Percentiles rank a stretch among this genome's conserved stretches.
phyloP scores from a whole-genome alignment of 2,888 invertebrate genomes.

The Rhabditoides inermis region DNA sequence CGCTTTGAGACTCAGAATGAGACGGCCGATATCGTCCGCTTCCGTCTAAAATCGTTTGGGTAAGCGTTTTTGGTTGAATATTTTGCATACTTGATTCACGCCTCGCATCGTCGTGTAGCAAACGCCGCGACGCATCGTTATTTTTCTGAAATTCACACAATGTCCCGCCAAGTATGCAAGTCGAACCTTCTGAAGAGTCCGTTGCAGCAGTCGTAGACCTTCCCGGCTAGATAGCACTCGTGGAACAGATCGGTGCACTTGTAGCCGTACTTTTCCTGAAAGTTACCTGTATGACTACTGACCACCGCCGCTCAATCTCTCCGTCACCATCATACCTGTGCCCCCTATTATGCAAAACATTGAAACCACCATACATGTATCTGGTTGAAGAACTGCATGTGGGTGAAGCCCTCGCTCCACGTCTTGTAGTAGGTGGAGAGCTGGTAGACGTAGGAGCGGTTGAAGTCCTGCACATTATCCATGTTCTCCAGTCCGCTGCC shows the following conservation, averaged over 20 bases:
- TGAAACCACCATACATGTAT: constrained; percentile 22
- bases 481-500: constrained; percentile 47
- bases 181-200: constrained; percentile 32
- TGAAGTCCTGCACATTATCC: constrained; percentile 33
- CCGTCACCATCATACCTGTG: no score
- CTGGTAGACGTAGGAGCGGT: constrained; percentile 36
- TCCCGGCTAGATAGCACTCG: constrained; percentile 41
- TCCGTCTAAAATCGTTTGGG: constrained; percentile 35
- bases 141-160: no score
- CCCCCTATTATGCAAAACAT: no score
- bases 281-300: not conserved
- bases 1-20: constrained; percentile 38
- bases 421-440: constrained; percentile 29
- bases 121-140: constrained; percentile 44
- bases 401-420: constrained; percentile 38
- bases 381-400: constrained; percentile 33
- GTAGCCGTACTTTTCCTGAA: constrained; percentile 43
- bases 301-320: not conserved
- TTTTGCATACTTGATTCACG: constrained; percentile 32
- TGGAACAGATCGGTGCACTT: constrained; percentile 43
- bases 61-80: not conserved
- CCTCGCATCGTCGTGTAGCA: constrained; percentile 38
- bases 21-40: constrained; percentile 46
- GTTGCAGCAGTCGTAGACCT: constrained; percentile 34
- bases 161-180: no score